Evolutionary conservation across 2,113 vertebrate species (phyloP).

Genomic region (Pleuronectes platessa): DNA sequence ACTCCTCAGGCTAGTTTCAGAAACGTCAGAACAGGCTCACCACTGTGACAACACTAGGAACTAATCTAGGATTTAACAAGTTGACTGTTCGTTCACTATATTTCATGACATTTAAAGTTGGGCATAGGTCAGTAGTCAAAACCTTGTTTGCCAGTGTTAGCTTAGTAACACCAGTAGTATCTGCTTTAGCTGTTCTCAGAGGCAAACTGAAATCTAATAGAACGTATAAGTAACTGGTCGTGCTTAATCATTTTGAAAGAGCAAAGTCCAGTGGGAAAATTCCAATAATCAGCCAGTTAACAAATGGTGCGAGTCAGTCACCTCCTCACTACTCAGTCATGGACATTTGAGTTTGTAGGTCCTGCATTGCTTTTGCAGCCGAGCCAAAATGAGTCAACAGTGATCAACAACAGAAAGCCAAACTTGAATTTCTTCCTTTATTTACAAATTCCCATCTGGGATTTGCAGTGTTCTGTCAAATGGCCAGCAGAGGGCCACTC

Average conservation of each 20-base stretch:
- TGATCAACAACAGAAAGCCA: background rate
- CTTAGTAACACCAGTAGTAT: background rate
- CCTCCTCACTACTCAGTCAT: background rate
- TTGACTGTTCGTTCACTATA: background rate
- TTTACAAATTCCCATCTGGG: background rate
- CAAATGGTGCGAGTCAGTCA: background rate
- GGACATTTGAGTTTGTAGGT: background rate
- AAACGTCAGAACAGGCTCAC: background rate
- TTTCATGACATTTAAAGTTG: background rate
- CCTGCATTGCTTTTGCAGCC: background rate
- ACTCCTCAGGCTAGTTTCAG: background rate
- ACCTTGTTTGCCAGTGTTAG: background rate
- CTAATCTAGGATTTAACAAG: background rate
- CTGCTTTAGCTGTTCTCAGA: background rate
- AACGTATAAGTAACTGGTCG: background rate
- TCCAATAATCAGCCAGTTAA: background rate
- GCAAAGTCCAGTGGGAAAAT: background rate
- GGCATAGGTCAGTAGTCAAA: background rate
- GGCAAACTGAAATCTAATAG: too few relatives aligned
- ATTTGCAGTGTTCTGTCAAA: too few relatives aligned
- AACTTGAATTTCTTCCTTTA: background rate
- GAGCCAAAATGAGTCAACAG: background rate
- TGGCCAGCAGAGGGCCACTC: background rate
- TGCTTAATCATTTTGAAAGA: background rate
- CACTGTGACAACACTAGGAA: background rate